Base-by-base conservation (phyloP, 2,113 vertebrate species). In the Paradisaea rubra region DNA sequence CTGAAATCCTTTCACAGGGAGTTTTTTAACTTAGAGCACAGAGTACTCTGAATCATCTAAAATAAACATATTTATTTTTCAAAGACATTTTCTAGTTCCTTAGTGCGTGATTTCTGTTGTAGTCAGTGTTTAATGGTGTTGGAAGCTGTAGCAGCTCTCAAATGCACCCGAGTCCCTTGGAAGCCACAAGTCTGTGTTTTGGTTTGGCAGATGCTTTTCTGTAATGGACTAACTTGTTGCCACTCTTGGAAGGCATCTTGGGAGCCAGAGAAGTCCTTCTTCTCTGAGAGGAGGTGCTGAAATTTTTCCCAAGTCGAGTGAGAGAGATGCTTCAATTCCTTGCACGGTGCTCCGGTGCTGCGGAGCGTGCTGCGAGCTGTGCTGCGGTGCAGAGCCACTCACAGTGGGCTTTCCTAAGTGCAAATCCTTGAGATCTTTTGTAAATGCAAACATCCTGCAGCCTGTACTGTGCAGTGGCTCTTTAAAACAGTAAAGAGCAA, bases 341-440 rank as follows among this genome's bases (percentile, higher is more conserved):
- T 2, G 1, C 0, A 0, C 22, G 78, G 31, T 9, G 22, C 66
- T 68, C 52, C 23, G 19, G 22, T 1, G 28, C 24, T 25, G 63
- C 9, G 0, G 71, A 39, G 60, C 4, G 1, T 3, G 25, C 68
- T 11, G 25, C 0, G 4, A 81, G 50, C 81, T 61, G 31, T 35
- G 49, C 73, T 13, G 59, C 54, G 28, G 60, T 1, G 1, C n/a
- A 8, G 47, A 74, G 81, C 60, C 25, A 6, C 1, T 8, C 45
- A 8, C 33, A 20, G 39, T 2, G 39, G 33, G 27, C 77, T 84
- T 94, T 21, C 14, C 35, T 24, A 15, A 44, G 37, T 18, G 28
- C 10, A 10, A 10, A 53, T 70, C 68, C 65, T 57, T 53, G 45
- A 49, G 69, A 11, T 66, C 42, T 78, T 81, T 31, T 27, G 25